phyloP scores from a whole-genome alignment of 2,113 vertebrate species.

The Lethenteron camtschaticum region DNA sequence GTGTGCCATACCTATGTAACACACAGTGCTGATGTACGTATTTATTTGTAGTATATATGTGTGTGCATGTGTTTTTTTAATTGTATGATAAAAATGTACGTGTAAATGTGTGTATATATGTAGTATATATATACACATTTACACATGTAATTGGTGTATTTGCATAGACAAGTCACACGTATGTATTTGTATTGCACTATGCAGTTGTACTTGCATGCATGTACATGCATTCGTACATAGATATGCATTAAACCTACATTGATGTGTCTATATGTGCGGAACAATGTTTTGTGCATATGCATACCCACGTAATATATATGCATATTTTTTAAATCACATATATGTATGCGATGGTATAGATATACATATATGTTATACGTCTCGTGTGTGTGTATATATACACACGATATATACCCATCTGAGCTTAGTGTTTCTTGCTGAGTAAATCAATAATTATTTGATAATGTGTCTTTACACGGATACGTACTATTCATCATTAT shows the following conservation, averaged over 20 bases:
- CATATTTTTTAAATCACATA: background rate
- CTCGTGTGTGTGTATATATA: background rate
- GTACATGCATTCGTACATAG: background rate
- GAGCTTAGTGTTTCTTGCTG: no score
- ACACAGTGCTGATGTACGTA: no score
- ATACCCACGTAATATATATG: background rate
- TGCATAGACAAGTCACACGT: background rate
- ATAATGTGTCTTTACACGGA: no score
- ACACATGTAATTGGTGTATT: background rate
- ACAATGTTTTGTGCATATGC: no score
- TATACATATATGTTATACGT: background rate
- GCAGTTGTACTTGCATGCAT: background rate
- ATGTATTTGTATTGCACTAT: background rate
- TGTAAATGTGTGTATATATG: conserved; percentile 2
- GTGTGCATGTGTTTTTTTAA: background rate
- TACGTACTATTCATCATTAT: no score
- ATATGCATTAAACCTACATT: background rate
- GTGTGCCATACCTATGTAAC: no score
- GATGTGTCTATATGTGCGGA: no score
- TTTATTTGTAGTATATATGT: background rate
- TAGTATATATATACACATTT: background rate
- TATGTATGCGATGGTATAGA: background rate
- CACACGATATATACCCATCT: no score
- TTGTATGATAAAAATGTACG: background rate
- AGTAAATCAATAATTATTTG: no score